These are phyloP conservation scores for Aleadryas rufinucha DNA, from an alignment of 2,113 vertebrate species.

Conservation along the genomic window DNA sequence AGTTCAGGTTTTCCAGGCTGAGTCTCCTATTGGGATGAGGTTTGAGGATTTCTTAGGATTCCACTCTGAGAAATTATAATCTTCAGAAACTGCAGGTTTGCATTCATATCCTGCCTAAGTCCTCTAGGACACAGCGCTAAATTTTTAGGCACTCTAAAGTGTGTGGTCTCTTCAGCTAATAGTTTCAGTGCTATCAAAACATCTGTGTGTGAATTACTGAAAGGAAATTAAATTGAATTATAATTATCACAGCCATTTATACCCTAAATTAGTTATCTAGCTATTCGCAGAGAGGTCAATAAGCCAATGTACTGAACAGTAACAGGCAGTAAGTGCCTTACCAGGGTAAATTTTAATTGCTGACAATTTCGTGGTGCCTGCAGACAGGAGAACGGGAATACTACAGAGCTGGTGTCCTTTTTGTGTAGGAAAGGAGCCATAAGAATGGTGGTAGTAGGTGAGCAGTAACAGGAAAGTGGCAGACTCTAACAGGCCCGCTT, in stretches of 20 bases:
- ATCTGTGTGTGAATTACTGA: slow-evolving; percentile 14
- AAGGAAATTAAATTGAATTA: slow-evolving; percentile 45
- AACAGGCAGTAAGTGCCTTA: slow-evolving; percentile 32
- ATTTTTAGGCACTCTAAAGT: not conserved
- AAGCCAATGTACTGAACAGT: slow-evolving; percentile 12
- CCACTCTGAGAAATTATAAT: not conserved
- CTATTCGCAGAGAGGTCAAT: not conserved
- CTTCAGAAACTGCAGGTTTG: not conserved
- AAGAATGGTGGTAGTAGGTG: not conserved
- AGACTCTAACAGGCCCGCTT: not conserved
- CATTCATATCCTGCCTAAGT: not conserved
- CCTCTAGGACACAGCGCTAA: not conserved
- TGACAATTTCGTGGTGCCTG: not conserved
- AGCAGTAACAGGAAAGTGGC: not conserved
- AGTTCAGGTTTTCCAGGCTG: not conserved
- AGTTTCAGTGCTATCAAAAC: not conserved
- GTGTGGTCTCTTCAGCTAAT: not conserved
- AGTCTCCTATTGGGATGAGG: not conserved
- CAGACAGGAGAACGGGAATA: not conserved
- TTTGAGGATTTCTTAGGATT: not conserved
- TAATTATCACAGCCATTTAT: slow-evolving; percentile 39
- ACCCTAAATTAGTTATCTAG: slow-evolving; percentile 38
- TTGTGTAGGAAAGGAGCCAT: not conserved
- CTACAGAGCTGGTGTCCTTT: not conserved
- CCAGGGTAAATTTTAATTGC: slow-evolving; percentile 18